phyloP scores from a whole-genome alignment of 2,888 invertebrate genomes.

The Netelia virgata region DNA sequence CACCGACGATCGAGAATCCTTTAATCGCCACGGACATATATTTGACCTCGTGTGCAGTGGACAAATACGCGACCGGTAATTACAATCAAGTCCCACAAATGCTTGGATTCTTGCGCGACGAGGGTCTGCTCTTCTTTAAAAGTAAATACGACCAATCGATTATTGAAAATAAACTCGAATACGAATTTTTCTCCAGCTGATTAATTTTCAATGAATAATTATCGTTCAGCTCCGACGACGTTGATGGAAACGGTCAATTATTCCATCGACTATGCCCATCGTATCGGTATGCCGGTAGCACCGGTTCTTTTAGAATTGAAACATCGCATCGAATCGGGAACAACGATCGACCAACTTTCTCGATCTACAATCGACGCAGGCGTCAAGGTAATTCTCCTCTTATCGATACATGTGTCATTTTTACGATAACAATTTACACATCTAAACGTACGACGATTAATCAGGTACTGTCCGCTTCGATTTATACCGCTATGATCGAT shows the following conservation, averaged over 20 bases:
- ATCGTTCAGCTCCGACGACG: background rate
- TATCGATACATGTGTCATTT: no score
- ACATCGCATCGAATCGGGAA: no score
- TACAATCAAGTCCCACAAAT: constrained; percentile 86
- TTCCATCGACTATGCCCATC: background rate
- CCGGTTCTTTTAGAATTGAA: background rate
- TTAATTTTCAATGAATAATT: no score
- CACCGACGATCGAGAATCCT: constrained; percentile 86
- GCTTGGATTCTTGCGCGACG: constrained; percentile 85
- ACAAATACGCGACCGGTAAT: constrained; percentile 83
- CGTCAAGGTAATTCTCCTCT: no score
- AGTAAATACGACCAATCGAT: background rate
- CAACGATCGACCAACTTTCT: no score
- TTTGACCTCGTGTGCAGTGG: constrained; percentile 84
- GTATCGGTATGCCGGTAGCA: background rate
- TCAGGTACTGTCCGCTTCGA: no score
- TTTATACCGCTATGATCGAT: no score
- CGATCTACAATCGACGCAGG: no score
- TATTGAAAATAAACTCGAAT: background rate
- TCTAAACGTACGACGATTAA: no score
- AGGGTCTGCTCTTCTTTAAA: constrained; percentile 70
- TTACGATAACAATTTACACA: no score
- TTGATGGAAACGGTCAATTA: constrained; percentile 80
- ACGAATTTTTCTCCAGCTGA: background rate
- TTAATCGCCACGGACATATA: constrained; percentile 85